These are phyloP conservation scores for Pseudomyrmex dendroicus DNA, from an alignment of 1,140 invertebrate species.

Conservation along the genomic window DNA sequence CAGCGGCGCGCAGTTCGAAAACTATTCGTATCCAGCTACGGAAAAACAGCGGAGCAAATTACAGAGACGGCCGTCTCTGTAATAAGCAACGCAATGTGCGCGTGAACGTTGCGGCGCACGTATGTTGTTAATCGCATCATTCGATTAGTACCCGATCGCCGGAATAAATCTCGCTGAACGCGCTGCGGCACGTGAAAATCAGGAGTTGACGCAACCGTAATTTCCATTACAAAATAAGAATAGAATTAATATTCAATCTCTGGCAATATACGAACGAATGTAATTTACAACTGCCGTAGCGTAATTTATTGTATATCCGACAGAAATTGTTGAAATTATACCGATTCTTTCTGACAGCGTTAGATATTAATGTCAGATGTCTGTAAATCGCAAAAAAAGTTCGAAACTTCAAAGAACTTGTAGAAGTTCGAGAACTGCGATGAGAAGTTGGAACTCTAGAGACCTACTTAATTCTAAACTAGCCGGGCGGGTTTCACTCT, in stretches of 20 bases:
- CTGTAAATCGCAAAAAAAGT: background rate
- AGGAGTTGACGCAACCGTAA: conserved; percentile 11
- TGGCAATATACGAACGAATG: conserved; percentile 3
- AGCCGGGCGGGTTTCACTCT: conserved; percentile 36
- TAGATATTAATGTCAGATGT: background rate
- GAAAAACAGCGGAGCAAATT: conserved; percentile 53
- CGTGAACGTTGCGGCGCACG: conserved; percentile 6
- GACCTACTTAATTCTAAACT: conserved; percentile 41
- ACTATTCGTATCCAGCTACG: conserved; percentile 29
- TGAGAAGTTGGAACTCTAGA: conserved; percentile 12
- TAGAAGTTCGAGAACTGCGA: background rate
- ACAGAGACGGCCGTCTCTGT: conserved; percentile 49
- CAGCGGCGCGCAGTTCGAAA: conserved; percentile 28
- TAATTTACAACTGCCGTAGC: conserved; percentile 7
- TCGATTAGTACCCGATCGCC: conserved; percentile 46
- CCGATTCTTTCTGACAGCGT: background rate
- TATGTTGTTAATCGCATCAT: conserved; percentile 42
- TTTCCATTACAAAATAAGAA: background rate
- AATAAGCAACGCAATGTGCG: conserved; percentile 40
- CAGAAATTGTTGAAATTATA: background rate
- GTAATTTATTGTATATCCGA: background rate
- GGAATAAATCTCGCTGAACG: conserved; percentile 40
- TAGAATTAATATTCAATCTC: conserved; percentile 34
- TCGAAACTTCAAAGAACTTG: background rate
- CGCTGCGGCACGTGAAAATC: conserved; percentile 40